Evolutionary conservation across 1,140 invertebrate genomes (phyloP).

Genomic region (Cephus cinctus): DNA sequence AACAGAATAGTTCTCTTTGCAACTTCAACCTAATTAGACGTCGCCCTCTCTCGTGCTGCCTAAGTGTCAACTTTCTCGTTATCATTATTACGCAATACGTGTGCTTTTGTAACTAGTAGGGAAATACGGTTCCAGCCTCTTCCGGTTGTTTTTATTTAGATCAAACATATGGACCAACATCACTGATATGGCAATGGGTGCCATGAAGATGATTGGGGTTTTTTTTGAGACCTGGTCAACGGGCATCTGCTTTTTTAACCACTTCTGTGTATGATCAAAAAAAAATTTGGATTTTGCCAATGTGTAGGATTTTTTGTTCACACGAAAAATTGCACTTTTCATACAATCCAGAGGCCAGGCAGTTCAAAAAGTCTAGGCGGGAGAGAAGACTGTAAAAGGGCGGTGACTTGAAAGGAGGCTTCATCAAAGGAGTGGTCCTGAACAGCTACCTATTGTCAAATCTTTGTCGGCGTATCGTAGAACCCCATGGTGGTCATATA

Average conservation of each 20-base stretch:
- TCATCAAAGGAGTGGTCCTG: conserved; percentile 48
- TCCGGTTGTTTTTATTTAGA: conserved; percentile 24
- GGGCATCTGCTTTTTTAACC: too few relatives aligned
- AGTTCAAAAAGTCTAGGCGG: not conserved
- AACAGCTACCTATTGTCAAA: conserved; percentile 39
- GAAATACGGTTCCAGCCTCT: conserved; percentile 8
- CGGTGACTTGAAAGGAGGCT: conserved; percentile 49
- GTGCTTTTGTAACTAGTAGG: too few relatives aligned
- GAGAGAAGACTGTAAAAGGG: conserved; percentile 30
- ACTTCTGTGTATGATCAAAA: too few relatives aligned
- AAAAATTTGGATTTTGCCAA: too few relatives aligned
- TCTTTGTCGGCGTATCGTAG: conserved; percentile 38
- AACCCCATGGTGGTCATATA: not conserved
- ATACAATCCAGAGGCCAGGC: too few relatives aligned
- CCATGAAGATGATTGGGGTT: too few relatives aligned
- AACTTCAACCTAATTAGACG: too few relatives aligned
- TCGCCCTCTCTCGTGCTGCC: conserved; percentile 3
- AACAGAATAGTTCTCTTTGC: conserved; percentile 29
- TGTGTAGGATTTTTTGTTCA: not conserved
- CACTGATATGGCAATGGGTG: too few relatives aligned
- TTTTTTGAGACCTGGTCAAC: too few relatives aligned
- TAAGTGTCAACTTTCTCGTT: conserved; percentile 29
- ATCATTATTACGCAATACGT: too few relatives aligned
- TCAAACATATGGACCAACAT: conserved; percentile 25
- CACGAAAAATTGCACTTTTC: not conserved